Evolutionary conservation across 2,888 invertebrate species (phyloP).

Genomic region (Pecten maximus): DNA sequence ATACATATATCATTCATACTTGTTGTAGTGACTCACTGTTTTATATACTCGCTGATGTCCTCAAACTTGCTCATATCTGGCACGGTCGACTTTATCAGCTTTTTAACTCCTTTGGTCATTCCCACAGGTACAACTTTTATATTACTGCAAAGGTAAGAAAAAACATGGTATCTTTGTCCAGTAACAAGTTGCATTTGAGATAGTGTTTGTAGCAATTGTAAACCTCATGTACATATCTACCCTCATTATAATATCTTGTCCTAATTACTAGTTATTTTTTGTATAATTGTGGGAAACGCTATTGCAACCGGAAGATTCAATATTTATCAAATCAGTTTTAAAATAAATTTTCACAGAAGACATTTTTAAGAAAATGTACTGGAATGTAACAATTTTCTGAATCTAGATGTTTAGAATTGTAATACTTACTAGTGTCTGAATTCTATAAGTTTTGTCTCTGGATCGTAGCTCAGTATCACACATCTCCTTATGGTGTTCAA

Average conservation of each 20-base stretch:
- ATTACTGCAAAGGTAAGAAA: constrained; percentile 84
- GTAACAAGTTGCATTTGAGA: too few relatives aligned
- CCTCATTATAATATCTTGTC: too few relatives aligned
- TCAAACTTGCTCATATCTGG: constrained; percentile 93
- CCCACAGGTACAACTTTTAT: constrained; percentile 96
- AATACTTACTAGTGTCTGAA: constrained; percentile 93
- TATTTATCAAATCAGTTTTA: too few relatives aligned
- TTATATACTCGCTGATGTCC: constrained; percentile 94
- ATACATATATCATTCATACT: too few relatives aligned
- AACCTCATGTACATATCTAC: too few relatives aligned
- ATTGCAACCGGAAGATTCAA: too few relatives aligned
- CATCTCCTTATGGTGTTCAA: constrained; percentile 93
- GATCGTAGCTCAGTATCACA: constrained; percentile 94
- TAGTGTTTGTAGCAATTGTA: too few relatives aligned
- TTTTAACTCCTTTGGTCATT: constrained; percentile 94
- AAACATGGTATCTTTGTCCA: not conserved
- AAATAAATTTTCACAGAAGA: too few relatives aligned
- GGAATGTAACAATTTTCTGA: not conserved
- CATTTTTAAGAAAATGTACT: too few relatives aligned
- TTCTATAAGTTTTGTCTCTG: constrained; percentile 92
- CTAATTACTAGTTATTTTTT: too few relatives aligned
- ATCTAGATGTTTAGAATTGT: too few relatives aligned
- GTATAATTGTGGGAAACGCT: too few relatives aligned
- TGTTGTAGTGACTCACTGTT: constrained; percentile 86
- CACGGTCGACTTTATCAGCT: constrained; percentile 94